These are phyloP conservation scores for Seira ritae DNA, from an alignment of 2,888 invertebrate genomes.

Conservation along the genomic window DNA sequence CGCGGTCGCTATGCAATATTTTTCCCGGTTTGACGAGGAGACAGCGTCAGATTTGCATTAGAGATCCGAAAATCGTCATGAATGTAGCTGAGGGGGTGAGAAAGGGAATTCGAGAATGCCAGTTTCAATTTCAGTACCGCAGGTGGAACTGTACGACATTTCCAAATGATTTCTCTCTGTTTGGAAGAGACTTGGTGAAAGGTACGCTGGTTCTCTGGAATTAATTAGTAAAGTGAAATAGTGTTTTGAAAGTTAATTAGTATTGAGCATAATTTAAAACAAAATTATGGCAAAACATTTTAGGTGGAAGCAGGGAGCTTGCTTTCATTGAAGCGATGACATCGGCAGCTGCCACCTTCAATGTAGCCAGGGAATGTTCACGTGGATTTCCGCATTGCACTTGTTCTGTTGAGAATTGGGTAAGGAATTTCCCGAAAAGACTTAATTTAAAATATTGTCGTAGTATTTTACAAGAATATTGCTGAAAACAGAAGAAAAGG, in stretches of 20 bases:
- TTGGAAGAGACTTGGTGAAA: conserved; percentile 70
- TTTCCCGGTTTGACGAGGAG: conserved; percentile 64
- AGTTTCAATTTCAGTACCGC: conserved; percentile 68
- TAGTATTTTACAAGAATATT: no score
- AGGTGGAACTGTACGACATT: conserved; percentile 72
- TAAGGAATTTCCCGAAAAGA: conserved; percentile 44
- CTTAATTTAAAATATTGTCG: not conserved
- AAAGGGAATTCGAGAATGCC: conserved; percentile 70
- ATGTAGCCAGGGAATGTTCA: conserved; percentile 68
- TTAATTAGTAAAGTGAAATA: no score
- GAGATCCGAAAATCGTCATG: conserved; percentile 56
- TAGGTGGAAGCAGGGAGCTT: conserved; percentile 71
- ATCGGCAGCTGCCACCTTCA: conserved; percentile 69
- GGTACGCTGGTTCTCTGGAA: conserved; percentile 62
- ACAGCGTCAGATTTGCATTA: conserved; percentile 68
- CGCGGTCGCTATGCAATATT: conserved; percentile 64
- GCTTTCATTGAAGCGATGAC: conserved; percentile 71
- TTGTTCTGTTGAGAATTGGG: conserved; percentile 64
- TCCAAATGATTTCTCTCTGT: conserved; percentile 67
- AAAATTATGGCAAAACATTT: no score
- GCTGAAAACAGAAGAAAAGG: no score
- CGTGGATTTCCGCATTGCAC: conserved; percentile 68
- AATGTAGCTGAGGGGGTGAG: conserved; percentile 63
- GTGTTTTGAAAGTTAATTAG: not conserved
- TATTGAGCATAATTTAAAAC: conserved; percentile 2